Base-by-base conservation (phyloP, 2,888 invertebrate species). In the Sarcophaga variegata region DNA sequence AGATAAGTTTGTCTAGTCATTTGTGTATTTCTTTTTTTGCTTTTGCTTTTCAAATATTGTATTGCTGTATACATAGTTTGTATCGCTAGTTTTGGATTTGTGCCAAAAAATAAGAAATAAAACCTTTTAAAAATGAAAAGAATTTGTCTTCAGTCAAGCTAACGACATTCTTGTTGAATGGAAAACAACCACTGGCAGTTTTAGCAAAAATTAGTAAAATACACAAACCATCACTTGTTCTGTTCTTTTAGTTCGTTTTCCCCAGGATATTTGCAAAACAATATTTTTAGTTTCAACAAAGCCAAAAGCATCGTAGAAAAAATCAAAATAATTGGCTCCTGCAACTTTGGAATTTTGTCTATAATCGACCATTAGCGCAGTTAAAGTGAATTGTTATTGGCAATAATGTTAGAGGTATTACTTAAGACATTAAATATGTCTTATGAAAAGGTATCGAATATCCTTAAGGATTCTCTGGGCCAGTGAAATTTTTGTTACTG, bases 131-230 rank as follows among this genome's bases (percentile, higher is more conserved):
- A 11, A 67, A 49, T 22, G 63, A 54, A 77, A 77, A 72, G 20
- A 54, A 12, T 54, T 86, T 76, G 64, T 71, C 81, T 74, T 72
- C 12, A 78, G 54, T 62, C 71, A 69, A 80, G 71, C 49, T 63
- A 64, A 25, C 74, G 69, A 69, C 77, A 81, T 83, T 81, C 64
- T 62, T 79, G 75, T 81, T 78, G 62, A 71, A 81, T 76, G 81
- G 76, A 79, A 85, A 82, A 87, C 81, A 81, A 82, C 87, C 87
- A 64, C 78, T 81, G 87, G 84, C 85, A 79, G 47, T 81, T 87
- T 70, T 66, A 86, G 67, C 63, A 81, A 75, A 63, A 80, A 76
- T 67, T 37, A 17, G 54, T 54, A 54, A 54, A 54, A 54, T 54
- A 54, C 37, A 37, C 75, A 64, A 64, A 25, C 70, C 37, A 6